phyloP scores from a whole-genome alignment of 2,113 vertebrate genomes.

The Centrocercus urophasianus region DNA sequence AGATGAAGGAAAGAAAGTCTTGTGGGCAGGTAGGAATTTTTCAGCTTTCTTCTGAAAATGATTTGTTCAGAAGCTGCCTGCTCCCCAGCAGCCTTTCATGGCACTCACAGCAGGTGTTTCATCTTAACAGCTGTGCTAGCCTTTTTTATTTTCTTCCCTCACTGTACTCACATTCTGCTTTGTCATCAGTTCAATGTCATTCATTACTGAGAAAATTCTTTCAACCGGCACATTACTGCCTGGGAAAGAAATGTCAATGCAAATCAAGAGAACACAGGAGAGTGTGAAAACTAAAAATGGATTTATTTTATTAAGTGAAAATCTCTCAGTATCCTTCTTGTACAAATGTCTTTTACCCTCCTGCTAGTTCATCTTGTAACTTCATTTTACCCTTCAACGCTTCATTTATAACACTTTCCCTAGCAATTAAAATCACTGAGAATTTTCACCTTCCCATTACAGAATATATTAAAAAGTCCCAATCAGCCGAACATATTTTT shows the following conservation, averaged over 20 bases:
- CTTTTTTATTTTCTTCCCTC: constrained; percentile 24
- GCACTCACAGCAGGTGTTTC: constrained; percentile 29
- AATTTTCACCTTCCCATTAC: not conserved
- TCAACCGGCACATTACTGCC: constrained; percentile 7
- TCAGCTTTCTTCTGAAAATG: constrained; percentile 1
- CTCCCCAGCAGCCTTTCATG: not conserved
- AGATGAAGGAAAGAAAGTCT: not conserved
- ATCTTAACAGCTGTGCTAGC: constrained; percentile 3
- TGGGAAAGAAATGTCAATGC: constrained; percentile 20
- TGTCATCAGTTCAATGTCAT: constrained; percentile 39
- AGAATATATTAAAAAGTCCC: not conserved
- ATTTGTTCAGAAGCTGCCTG: not conserved
- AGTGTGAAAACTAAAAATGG: not conserved
- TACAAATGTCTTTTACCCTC: not conserved
- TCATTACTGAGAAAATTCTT: constrained; percentile 29
- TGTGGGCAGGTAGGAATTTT: not conserved
- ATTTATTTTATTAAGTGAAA: constrained; percentile 5
- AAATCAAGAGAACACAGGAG: constrained; percentile 3
- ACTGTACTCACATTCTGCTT: not conserved
- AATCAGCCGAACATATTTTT: not conserved
- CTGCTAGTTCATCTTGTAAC: not conserved
- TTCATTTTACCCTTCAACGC: constrained; percentile 5
- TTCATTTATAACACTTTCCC: not conserved
- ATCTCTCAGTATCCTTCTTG: not conserved
- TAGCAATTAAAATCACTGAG: not conserved